Evolutionary conservation across 2,888 invertebrate species (phyloP), one percentile per base, ranked within the genome.

Genomic region (Pterostichus niger): DNA sequence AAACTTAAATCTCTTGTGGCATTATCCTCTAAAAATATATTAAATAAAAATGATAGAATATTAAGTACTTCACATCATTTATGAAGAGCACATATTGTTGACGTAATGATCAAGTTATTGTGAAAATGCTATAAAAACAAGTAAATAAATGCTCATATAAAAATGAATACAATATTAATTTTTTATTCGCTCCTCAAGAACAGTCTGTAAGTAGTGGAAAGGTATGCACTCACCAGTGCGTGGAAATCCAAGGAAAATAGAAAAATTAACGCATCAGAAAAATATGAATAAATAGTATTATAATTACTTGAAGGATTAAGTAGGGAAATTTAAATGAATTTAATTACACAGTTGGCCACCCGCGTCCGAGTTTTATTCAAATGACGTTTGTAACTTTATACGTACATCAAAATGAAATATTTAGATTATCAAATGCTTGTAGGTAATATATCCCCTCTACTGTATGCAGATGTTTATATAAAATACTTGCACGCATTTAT

Each of bases 321-420:
- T 71, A 52, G 68, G 80, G 64, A 54, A 71, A 81, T 73, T 81
- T 71, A 81, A 40, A 81, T 81, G 81, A 71, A 81, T 81, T 81
- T 81, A 52, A 81, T 81, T 81, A 81, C 73, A 81, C 81, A 81
- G 54, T 54, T 81, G 81, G 73, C 71, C 71, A 52, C 64, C 81
- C 81, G 54, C 71, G 71, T 40, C 49, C 54, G 10, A 17, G 31
- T 17, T 56, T 49, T 64, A 81, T 81, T 81, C 35, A 81, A 81
- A 81, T 81, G 44, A 71, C 73, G 49, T 54, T 33, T 40, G 59
- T 46, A 46, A 68, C 7, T 40, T 40, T 40, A 40, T 40, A 40
- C 40, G 54, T 44, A 78, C n/a, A 75, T 31, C 52, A 49, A 49
- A 75, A 52, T 75, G 64, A 33, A 79, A 79, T 79, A 79, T 79